A percentile compares a stretch with the other conserved stretches of the same genome.
These are phyloP conservation scores for Mycetomoellerius zeteki DNA, from an alignment of 1,140 invertebrate genomes.

Conservation along the genomic window DNA sequence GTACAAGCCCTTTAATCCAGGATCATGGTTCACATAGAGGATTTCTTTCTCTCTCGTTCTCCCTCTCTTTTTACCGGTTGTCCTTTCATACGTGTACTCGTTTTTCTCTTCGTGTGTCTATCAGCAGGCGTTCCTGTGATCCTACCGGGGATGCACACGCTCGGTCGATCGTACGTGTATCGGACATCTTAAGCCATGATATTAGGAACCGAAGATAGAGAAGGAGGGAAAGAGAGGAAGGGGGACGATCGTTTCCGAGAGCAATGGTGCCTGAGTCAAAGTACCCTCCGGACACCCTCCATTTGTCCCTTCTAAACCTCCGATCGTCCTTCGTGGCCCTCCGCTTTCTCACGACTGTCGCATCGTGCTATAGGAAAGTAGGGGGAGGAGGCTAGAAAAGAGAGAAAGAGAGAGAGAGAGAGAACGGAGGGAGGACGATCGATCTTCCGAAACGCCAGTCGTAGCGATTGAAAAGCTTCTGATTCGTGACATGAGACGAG, in stretches of 20 bases:
- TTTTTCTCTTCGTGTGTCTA: constrained; percentile 27
- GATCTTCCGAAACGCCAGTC: constrained; percentile 74
- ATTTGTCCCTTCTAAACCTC: constrained; percentile 73
- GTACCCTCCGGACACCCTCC: constrained; percentile 75
- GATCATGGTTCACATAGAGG: constrained; percentile 43
- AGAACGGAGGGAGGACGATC: constrained; percentile 58
- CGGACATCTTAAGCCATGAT: constrained; percentile 75
- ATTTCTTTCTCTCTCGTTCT: neutral
- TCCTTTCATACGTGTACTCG: constrained; percentile 11
- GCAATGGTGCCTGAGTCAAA: constrained; percentile 72
- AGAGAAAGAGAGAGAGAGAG: constrained; percentile 52
- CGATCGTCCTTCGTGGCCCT: constrained; percentile 63
- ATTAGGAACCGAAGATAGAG: constrained; percentile 65
- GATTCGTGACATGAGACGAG: constrained; percentile 73
- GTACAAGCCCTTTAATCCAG: constrained; percentile 62
- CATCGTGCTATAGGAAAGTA: constrained; percentile 68
- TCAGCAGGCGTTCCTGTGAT: constrained; percentile 39
- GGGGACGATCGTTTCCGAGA: constrained; percentile 67
- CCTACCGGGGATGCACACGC: constrained; percentile 55
- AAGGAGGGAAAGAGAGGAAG: constrained; percentile 30
- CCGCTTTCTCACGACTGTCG: constrained; percentile 73
- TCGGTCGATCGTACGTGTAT: constrained; percentile 73
- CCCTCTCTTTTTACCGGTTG: neutral
- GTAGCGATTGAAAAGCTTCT: constrained; percentile 76
- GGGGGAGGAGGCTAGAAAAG: constrained; percentile 24